Evolutionary conservation across 2,797 vertebrate species (phyloP), one percentile per base, ranked within the genome.

Genomic region (Fundulus diaphanus): DNA sequence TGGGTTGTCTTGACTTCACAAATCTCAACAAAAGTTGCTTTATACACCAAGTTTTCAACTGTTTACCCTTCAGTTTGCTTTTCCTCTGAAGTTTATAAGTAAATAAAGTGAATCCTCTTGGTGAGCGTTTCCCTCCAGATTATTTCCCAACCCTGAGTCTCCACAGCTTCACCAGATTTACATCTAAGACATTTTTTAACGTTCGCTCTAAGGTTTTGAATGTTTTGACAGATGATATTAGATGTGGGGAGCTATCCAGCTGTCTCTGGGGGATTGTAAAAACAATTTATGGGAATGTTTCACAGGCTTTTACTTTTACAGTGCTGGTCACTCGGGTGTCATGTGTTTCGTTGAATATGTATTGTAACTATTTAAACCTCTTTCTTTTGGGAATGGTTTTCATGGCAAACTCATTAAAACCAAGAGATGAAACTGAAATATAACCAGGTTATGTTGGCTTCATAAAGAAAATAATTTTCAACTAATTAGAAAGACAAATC

Each of bases 201-300:
- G 89, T 82, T 70, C 65, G 24, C 63, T 77, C 77, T 71, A 81
- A 78, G 61, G 85, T 87, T 69, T 78, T 31, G 68, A 74, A 82
- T 80, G 70, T 74, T 78, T 70, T 84, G 76, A 88, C 73, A 80
- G 84, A 85, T 67, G 81, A 78, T 69, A 74, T 77, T 70, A 46
- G 46, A 18, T 16, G 65, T 73, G 59, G 54, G 73, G 68, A 88
- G 79, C 74, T 79, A 61, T 81, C 54, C 54, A 27, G n/a, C n/a
- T 56, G n/a, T 83, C 78, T 76, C 84, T 57, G 74, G 9, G 68
- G 71, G 72, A 77, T 57, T 74, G 54, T 84, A 81, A 84, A 81
- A 69, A 42, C 18, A 74, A 87, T 88, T 89, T 81, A 85, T 52
- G 70, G 73, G 2, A 56, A 5, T 71, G 48, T 69, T 81, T 78